Percentiles rank a stretch among this genome's conserved stretches.
These are phyloP conservation scores for Mobula birostris DNA, from an alignment of 2,113 vertebrate genomes.

Conservation along the genomic window DNA sequence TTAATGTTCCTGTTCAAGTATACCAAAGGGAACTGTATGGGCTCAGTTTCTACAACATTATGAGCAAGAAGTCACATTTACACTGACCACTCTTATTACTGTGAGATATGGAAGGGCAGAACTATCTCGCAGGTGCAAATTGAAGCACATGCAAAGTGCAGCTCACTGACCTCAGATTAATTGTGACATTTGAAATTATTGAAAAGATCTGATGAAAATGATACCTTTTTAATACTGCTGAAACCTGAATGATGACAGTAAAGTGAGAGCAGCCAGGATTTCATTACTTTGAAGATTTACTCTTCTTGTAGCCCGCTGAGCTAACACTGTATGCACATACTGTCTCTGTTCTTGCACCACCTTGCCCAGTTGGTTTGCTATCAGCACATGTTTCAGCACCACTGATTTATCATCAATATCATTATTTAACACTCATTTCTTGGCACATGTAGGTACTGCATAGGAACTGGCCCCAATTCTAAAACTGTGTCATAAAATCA, in stretches of 20 bases:
- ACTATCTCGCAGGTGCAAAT: background rate
- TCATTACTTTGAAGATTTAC: background rate
- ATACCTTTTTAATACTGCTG: background rate
- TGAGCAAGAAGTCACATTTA: conserved; percentile 20
- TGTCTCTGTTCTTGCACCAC: background rate
- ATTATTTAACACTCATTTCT: background rate
- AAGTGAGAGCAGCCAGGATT: background rate
- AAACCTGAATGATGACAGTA: background rate
- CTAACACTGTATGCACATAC: background rate
- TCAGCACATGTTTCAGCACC: background rate
- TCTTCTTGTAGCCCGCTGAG: background rate
- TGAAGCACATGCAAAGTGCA: background rate
- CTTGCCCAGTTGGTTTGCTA: background rate
- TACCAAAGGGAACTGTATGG: background rate
- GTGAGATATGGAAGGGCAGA: background rate
- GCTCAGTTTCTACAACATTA: background rate
- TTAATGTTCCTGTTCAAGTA: background rate
- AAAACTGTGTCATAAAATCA: conserved; percentile 7
- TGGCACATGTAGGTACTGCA: background rate
- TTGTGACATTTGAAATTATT: background rate
- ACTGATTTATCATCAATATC: background rate
- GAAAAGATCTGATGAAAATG: background rate
- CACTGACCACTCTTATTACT: conserved; percentile 3
- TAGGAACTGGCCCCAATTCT: background rate
- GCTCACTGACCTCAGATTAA: background rate